Base-by-base conservation (phyloP, 2,888 invertebrate genomes). In the Erebia ligea region DNA sequence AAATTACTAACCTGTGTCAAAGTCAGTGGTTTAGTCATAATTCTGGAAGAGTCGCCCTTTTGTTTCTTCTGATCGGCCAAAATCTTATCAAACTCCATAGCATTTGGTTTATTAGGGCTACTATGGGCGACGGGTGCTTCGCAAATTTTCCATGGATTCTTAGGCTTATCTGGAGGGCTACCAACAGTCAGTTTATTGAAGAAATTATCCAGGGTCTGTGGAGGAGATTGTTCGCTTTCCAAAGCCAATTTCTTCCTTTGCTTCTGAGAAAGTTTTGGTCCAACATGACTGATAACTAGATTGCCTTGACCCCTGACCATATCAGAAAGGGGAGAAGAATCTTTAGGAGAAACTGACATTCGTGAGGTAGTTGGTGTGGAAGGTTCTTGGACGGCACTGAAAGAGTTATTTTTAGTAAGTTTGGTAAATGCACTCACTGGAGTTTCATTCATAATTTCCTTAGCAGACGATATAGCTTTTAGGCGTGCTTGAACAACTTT, bases 11-110 rank as follows among this genome's bases (percentile, higher is more conserved):
- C 97, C 95, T 97, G 97, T 17, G 97, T 97, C 76, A 96, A 90
- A 70, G 91, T 87, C 34, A 98, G 90, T 0, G 96, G 95, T 84
- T 97, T 97, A 9, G 95, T 95, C 82, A 95, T 95, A 79, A 96
- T 95, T 82, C 96, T 95, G 1, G 95, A 95, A 75, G 95, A 94
- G 80, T 96, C 95, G 75, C 96, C 96, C 74, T 95, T 95, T 81
- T 96, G 96, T 68, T 96, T 95, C 78, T 94, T 95, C 85, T 97
- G 97, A 78, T 96, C 96, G 15, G 95, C 95, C 67, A 97, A 90
- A 74, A 97, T 97, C 74, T 92, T 87, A 76, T 92, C 86, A 70
- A 93, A 93, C 73, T 88, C 86, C 66, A 92, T 80, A 1, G 86
- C 74, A 74, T 88, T 90, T 0, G 82, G 64, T 64, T 79, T 81